Evolutionary conservation across 2,888 invertebrate species (phyloP).

Genomic region (Chrysomela aeneicollis): DNA sequence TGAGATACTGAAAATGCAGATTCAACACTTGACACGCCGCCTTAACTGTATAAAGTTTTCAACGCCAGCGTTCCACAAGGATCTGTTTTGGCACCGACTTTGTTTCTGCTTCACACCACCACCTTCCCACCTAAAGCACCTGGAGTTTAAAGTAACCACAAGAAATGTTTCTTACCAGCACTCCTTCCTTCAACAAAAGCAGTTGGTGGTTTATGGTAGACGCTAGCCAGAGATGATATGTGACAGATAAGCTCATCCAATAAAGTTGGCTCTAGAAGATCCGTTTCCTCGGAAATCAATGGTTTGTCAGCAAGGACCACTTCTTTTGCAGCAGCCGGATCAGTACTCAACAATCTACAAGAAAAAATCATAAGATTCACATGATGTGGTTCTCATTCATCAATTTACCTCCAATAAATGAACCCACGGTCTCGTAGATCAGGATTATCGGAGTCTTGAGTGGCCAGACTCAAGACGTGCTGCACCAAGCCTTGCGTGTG

Average conservation of each 20-base stretch:
- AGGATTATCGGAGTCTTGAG: conserved; percentile 96
- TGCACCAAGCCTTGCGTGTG: conserved; percentile 99
- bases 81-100: too few species aligned
- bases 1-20: too few species aligned
- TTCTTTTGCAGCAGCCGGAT: conserved; percentile 99
- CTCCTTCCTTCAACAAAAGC: conserved; percentile 93
- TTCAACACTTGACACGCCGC: too few species aligned
- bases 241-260: conserved; percentile 98
- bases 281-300: conserved; percentile 98
- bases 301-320: conserved; percentile 99
- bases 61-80: too few species aligned
- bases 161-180: too few species aligned
- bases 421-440: conserved; percentile 98
- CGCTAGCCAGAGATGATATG: conserved; percentile 95
- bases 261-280: conserved; percentile 95
- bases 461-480: conserved; percentile 88
- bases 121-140: too few species aligned
- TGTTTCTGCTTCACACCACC: too few species aligned
- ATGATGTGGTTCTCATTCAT: too few species aligned
- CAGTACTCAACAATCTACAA: conserved; percentile 84
- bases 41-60: too few species aligned
- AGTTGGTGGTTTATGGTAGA: conserved; percentile 98
- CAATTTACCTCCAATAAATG: conserved; percentile 97
- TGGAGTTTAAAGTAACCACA: too few species aligned
- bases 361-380: background rate